A percentile compares a stretch with the other conserved stretches of the same genome.
Conservation (phyloP, 2,888 invertebrate species). For the Julus scanicus region DNA sequence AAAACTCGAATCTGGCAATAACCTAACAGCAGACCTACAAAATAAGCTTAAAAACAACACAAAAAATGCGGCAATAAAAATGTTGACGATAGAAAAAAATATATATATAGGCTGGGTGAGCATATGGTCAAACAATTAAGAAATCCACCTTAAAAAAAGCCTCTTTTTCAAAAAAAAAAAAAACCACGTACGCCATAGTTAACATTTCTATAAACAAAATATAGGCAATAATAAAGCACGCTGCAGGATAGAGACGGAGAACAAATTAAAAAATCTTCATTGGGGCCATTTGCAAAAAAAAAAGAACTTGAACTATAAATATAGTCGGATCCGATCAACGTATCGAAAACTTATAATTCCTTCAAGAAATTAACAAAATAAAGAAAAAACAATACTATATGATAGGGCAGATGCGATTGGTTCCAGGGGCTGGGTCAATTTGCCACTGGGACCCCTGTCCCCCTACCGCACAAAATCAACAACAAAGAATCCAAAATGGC, state of each 20-base stretch:
- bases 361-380: constrained; percentile 11
- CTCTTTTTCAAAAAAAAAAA: not conserved
- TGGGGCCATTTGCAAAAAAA: constrained; percentile 1
- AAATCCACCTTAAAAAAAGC: constrained; percentile 27
- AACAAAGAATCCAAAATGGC: constrained; percentile 21
- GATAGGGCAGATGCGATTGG: constrained; percentile 2
- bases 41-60: constrained; percentile 39
- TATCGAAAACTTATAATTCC: not conserved
- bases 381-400: constrained; percentile 18
- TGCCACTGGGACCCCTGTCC: no score
- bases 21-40: not conserved
- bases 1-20: not conserved
- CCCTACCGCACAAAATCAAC: constrained; percentile 17
- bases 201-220: constrained; percentile 36
- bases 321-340: constrained; percentile 23
- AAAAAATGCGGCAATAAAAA: not conserved
- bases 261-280: not conserved
- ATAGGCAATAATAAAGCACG: not conserved
- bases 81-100: not conserved
- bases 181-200: constrained; percentile 2
- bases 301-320: constrained; percentile 35
- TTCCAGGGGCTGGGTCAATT: not conserved
- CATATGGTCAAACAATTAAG: constrained; percentile 19
- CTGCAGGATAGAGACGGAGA: not conserved
- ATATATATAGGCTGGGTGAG: not conserved